Conservation (phyloP, 30 jellyfish, hydroid and myxozoan genomes). For the Aurelia aurita complex sp. Pacific region DNA sequence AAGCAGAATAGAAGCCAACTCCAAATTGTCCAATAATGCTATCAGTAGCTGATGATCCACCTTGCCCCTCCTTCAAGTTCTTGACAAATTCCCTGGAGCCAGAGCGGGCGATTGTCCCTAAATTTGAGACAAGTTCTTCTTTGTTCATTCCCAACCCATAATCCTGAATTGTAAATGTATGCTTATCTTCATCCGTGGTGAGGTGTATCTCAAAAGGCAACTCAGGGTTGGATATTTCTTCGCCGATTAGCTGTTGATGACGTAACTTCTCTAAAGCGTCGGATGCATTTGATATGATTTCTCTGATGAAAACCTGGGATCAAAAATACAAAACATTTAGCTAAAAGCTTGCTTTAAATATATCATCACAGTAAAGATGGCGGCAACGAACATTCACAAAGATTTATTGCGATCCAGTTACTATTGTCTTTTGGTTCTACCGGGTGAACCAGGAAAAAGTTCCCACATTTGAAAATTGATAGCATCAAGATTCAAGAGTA, state of each 20-base stretch:
- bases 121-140: slow-evolving; percentile 80
- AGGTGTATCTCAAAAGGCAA: slow-evolving; percentile 88
- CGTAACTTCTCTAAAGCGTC: slow-evolving; percentile 95
- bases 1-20: slow-evolving; percentile 91
- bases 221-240: slow-evolving; percentile 69
- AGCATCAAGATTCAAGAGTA: no score
- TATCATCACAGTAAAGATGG: no score
- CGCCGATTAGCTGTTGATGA: slow-evolving; percentile 77
- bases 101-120: slow-evolving; percentile 95
- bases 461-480: no score
- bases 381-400: no score
- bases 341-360: no score
- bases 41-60: slow-evolving; percentile 50
- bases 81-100: slow-evolving; percentile 93
- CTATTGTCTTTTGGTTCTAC: no score
- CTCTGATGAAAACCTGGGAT: slow-evolving; percentile 87
- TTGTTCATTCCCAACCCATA: slow-evolving; percentile 93
- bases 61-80: slow-evolving; percentile 39
- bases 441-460: no score
- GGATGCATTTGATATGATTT: slow-evolving; percentile 88
- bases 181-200: slow-evolving; percentile 91
- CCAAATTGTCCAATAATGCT: slow-evolving; percentile 96
- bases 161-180: slow-evolving; percentile 85
- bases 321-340: no score
- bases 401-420: no score